A percentile compares a stretch with the other conserved stretches of the same genome.
phyloP scores from a whole-genome alignment of 2,797 vertebrate genomes.

The Graptemys geographica region DNA sequence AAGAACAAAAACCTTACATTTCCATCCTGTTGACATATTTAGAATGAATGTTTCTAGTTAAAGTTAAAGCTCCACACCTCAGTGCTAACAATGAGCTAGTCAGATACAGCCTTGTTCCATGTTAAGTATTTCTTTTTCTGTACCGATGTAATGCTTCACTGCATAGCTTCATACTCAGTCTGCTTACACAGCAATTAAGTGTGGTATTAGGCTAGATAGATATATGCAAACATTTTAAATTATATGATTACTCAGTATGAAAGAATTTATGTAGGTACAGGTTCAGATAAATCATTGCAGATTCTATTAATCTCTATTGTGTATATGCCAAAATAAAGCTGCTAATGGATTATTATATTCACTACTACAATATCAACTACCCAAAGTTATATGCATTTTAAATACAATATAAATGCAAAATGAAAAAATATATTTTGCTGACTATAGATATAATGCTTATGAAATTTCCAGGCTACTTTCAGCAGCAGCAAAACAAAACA shows the following conservation, averaged over 20 bases:
- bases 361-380: not conserved
- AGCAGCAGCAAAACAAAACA: constrained; percentile 23
- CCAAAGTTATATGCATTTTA: not conserved
- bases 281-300: not conserved
- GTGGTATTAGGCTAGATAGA: not conserved
- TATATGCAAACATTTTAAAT: not conserved
- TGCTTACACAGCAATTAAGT: constrained; percentile 35
- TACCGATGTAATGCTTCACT: constrained; percentile 16
- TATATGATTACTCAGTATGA: not conserved
- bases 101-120: constrained; percentile 19
- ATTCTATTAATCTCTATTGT: not conserved
- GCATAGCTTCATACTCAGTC: not conserved
- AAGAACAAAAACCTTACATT: not conserved
- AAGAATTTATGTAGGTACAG: not conserved
- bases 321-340: not conserved
- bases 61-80: constrained; percentile 41
- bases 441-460: not conserved
- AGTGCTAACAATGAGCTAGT: constrained; percentile 45
- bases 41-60: constrained; percentile 40
- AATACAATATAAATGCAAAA: not conserved
- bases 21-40: constrained; percentile 12
- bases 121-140: not conserved
- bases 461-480: constrained; percentile 32
- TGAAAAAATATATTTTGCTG: constrained; percentile 16
- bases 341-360: not conserved